Evolutionary conservation across 1,140 invertebrate genomes (phyloP), one percentile per base, ranked within the genome.

Genomic region (Proctacanthus coquilletti): DNA sequence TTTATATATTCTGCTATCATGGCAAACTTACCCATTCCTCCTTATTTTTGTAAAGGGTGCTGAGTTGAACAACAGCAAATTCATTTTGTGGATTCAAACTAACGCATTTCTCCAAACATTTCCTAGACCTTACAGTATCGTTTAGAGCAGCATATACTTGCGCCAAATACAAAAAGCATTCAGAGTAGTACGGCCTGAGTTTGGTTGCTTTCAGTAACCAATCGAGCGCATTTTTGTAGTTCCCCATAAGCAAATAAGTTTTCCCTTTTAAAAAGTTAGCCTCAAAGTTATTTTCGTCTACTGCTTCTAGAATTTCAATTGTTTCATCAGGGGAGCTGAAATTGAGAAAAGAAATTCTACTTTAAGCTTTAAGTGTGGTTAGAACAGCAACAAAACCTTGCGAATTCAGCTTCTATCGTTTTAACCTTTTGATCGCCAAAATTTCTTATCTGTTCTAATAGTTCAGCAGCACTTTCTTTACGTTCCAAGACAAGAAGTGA

Each of bases 81-180:
- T 69, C 65, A 39, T 71, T 73, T 39, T 66, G 60, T 14, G 69
- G 67, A 63, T 84, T 79, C 2, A 92, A 65, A 48, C 75, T 74
- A 40, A 81, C 71, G 19, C 81, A 75, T 60, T 85, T 88, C 54
- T 86, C 75, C 56, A 77, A 88, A 64, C 85, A 93, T 51, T 78
- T 77, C 44, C 70, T 72, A 3, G 81, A 75, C 49, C 81, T 77
- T 23, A 71, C 64, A 19, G 73, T 50, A 52, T 83, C 72, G 18
- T 70, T 65, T 47, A 43, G 71, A 48, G 49, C 55, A 45, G 64
- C 50, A 61, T 87, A 89, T 57, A 76, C 79, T 49, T 75, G 67
- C 10, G 84, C 86, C 38, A 93, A 63, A 51, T 79, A 75, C 21
- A 80, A 55, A 59, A 86, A 83, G 46, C 75, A 77, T 42, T 75